Conservation (phyloP, 2,888 invertebrate genomes). For the Tachina fera region DNA sequence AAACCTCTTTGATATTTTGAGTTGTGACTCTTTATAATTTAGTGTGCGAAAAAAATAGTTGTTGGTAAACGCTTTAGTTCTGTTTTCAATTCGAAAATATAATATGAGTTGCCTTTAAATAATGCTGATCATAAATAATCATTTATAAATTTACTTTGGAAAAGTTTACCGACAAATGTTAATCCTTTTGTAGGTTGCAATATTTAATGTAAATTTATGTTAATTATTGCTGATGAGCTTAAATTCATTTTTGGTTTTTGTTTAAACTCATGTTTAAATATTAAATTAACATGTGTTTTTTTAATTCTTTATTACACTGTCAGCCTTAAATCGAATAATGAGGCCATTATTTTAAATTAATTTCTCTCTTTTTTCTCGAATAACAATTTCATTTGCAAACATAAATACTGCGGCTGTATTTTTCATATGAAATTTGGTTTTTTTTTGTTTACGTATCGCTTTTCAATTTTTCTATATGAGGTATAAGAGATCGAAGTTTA, state of each 20-base stretch:
- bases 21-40: too few relatives aligned
- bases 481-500: too few relatives aligned
- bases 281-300: slow-evolving; percentile 55
- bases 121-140: slow-evolving; percentile 22
- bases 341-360: slow-evolving; percentile 66
- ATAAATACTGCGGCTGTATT: slow-evolving; percentile 26
- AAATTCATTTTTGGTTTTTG: slow-evolving; percentile 46
- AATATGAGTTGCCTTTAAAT: background rate
- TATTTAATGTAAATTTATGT: slow-evolving; percentile 56
- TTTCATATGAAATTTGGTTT: background rate
- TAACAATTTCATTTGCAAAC: slow-evolving; percentile 64
- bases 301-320: slow-evolving; percentile 36
- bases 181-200: slow-evolving; percentile 45
- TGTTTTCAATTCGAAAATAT: background rate
- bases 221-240: slow-evolving; percentile 48
- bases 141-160: slow-evolving; percentile 25
- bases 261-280: slow-evolving; percentile 56
- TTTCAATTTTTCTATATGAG: too few relatives aligned
- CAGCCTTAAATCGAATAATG: slow-evolving; percentile 62
- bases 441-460: background rate
- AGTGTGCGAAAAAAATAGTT: background rate
- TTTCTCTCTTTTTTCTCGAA: slow-evolving; percentile 44
- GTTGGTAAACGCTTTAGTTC: background rate
- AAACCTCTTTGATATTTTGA: too few relatives aligned
- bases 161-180: slow-evolving; percentile 30